phyloP scores from a whole-genome alignment of 2,113 vertebrate species.

The Nerophis lumbriciformis region DNA sequence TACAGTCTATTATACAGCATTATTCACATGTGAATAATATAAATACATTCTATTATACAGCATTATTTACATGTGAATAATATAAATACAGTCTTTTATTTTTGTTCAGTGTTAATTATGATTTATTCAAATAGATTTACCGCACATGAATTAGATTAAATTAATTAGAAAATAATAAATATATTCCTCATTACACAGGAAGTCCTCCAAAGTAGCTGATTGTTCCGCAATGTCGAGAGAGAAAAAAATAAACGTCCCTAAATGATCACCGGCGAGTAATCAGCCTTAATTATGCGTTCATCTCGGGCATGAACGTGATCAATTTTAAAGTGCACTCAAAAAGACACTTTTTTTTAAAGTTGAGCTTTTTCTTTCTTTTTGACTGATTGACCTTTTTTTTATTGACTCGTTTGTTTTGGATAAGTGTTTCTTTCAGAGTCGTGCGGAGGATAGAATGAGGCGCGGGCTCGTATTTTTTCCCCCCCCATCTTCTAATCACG shows the following conservation, averaged over 20 bases:
- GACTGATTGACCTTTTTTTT: background rate
- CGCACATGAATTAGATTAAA: background rate
- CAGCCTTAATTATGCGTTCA: constrained; percentile 22
- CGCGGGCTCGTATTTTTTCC: background rate
- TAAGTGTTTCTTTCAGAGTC: constrained; percentile 6
- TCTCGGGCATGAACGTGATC: constrained; percentile 13
- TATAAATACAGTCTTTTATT: no score
- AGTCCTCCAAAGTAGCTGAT: constrained; percentile 17
- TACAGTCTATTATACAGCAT: no score
- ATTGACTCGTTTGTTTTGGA: background rate
- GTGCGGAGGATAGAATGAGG: background rate
- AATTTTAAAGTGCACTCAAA: constrained; percentile 7
- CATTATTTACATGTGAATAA: no score
- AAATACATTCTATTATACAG: no score
- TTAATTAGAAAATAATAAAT: background rate
- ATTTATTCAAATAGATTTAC: constrained; percentile 7
- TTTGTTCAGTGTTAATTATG: no score
- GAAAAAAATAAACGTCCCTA: constrained; percentile 1
- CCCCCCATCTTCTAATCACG: background rate
- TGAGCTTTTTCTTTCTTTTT: constrained; percentile 10
- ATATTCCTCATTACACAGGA: constrained; percentile 14
- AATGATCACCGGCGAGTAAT: constrained; percentile 23
- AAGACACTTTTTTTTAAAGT: background rate
- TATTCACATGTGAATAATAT: no score
- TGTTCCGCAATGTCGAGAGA: constrained; percentile 26